Base-by-base conservation (phyloP, 1,140 invertebrate species). In the Zaprionus davidi region DNA sequence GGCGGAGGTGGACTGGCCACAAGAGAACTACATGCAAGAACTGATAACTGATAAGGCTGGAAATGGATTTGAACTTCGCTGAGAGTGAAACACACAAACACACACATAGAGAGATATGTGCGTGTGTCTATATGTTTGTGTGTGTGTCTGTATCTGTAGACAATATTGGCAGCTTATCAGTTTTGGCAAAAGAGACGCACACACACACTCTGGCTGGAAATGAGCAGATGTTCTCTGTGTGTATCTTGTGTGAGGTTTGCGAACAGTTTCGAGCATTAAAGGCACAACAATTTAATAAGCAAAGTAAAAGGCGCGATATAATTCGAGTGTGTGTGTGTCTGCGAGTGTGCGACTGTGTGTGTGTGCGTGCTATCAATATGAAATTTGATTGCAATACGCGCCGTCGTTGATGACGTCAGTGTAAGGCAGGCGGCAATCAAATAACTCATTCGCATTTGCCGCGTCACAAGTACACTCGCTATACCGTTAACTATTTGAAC, bases 1-100 rank as follows among this genome's bases (percentile, higher is more conserved):
- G 38, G 74, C 56, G 38, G 24, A 69, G 36, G 38, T 76, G 20
- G 17, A 51, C 38, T 46, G 68, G 46, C 63, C 76, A 80, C 49
- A 78, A 83, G 64, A 83, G 64, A 83, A 87, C 83, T 88, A 87
- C 68, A 87, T 88, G 84, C 79, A 87, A 80, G 65, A 87, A 86
- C 63, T 87, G 82, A 87, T 86, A 86, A 79, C 68, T 55, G 63
- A 64, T 67, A 73, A 70, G 44, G 51, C 15, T 79, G 76, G 78
- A 85, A 87, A 87, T 90, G 85, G 85, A 88, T 88, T 88, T 88
- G 85, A 88, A 88, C 84, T 88, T 88, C 84, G 84, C 71, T 79
- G 85, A 67, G 76, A 80, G 69, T 31, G 24, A 55, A n/a, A n/a
- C 38, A 53, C 15, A 36, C 15, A 26, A 26, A 71, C 46, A 66